Percentiles rank a stretch among this genome's conserved stretches.
Conservation (phyloP, 2,888 invertebrate genomes). For the Merodon equestris region DNA sequence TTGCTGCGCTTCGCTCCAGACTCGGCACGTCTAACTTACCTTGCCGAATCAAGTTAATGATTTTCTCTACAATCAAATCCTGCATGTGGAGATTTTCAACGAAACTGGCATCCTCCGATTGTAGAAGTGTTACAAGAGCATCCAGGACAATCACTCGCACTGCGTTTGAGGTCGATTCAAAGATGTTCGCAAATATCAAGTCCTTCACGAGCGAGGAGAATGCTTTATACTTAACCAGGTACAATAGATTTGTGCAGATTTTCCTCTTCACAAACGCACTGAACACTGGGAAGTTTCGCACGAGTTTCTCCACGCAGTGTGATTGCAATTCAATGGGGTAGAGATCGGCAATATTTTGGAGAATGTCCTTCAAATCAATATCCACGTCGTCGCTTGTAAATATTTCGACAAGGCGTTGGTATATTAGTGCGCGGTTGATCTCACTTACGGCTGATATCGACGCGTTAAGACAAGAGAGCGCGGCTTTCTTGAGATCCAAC, state of each 20-base stretch:
- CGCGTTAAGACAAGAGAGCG: conserved; percentile 72
- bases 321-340: conserved; percentile 75
- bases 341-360: conserved; percentile 73
- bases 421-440: conserved; percentile 73
- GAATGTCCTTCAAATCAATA: conserved; percentile 73
- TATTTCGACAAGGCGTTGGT: conserved; percentile 73
- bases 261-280: conserved; percentile 74
- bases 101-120: conserved; percentile 73
- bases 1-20: conserved; percentile 77
- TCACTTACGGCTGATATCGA: conserved; percentile 73
- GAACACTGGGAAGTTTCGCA: conserved; percentile 72
- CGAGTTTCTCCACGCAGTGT: conserved; percentile 73
- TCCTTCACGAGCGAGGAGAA: conserved; percentile 74
- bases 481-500: conserved; percentile 72
- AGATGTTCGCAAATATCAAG: conserved; percentile 73
- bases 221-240: conserved; percentile 74
- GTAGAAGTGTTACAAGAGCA: conserved; percentile 73
- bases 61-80: conserved; percentile 78
- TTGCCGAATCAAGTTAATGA: conserved; percentile 75
- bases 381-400: conserved; percentile 70
- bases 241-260: conserved; percentile 73
- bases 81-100: conserved; percentile 78
- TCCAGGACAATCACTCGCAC: conserved; percentile 73
- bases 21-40: conserved; percentile 70
- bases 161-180: conserved; percentile 69